A percentile compares a stretch with the other conserved stretches of the same genome.
phyloP scores from a whole-genome alignment of 2,113 vertebrate species.

The Tursiops truncatus region DNA sequence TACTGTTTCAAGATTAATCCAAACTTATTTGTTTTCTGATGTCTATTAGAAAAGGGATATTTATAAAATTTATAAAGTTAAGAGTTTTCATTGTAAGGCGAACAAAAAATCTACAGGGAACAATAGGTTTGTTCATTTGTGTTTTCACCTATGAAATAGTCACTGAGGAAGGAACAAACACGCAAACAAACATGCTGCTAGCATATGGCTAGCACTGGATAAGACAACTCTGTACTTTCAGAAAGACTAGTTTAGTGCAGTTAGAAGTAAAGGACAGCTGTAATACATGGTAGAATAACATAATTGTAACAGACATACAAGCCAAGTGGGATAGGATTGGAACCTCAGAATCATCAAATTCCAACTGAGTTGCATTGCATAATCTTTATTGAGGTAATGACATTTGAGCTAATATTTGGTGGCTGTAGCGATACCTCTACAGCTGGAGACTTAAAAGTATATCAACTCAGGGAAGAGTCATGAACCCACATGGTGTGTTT shows the following conservation, averaged over 20 bases:
- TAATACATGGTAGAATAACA: background rate
- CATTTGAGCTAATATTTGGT: background rate
- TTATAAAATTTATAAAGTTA: background rate
- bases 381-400: background rate
- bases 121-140: background rate
- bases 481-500: background rate
- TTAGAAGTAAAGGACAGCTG: background rate
- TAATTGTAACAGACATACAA: background rate
- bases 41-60: background rate
- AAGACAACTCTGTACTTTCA: background rate
- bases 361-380: background rate
- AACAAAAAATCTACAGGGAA: no score
- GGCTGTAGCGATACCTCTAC: background rate
- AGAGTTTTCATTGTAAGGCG: background rate
- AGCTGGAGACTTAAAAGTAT: background rate
- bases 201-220: background rate
- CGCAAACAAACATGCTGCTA: background rate
- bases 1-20: background rate
- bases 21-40: background rate
- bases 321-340: background rate
- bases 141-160: background rate
- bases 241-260: background rate
- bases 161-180: background rate
- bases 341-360: background rate
- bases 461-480: background rate